Percentiles rank a stretch among this genome's conserved stretches.
phyloP scores from a whole-genome alignment of 2,797 vertebrate genomes.

The Channallabes apus region DNA sequence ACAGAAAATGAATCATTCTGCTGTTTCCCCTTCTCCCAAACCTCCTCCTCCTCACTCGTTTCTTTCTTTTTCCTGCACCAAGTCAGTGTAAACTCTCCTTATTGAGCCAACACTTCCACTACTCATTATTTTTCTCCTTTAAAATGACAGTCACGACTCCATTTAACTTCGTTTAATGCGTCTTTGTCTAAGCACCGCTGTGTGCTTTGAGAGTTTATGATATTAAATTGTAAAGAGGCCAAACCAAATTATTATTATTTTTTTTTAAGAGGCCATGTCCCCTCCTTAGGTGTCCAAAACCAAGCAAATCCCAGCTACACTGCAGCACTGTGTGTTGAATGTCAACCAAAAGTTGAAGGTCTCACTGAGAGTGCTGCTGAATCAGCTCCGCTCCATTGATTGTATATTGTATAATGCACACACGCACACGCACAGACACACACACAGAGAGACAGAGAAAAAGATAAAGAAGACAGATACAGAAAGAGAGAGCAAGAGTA shows the following conservation, averaged over 20 bases:
- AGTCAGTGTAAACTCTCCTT: slow-evolving; percentile 9
- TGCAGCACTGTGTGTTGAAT: slow-evolving; percentile 17
- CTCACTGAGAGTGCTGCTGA: slow-evolving; percentile 28
- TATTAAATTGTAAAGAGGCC: background rate
- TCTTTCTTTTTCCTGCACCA: slow-evolving; percentile 14
- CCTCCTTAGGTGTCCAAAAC: background rate
- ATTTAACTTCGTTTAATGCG: slow-evolving; percentile 14
- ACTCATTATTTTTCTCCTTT: background rate
- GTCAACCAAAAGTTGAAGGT: slow-evolving; percentile 31
- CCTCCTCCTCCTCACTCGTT: slow-evolving; percentile 14
- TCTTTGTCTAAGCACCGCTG: background rate
- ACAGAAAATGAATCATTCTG: slow-evolving; percentile 44
- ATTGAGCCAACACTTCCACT: slow-evolving; percentile 1
- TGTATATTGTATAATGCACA: slow-evolving; percentile 15
- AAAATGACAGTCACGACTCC: background rate
- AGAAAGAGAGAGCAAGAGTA: background rate
- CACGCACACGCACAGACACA: background rate
- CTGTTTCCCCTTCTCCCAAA: slow-evolving; percentile 40
- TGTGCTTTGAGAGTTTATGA: background rate
- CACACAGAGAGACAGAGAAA: background rate
- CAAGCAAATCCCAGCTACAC: slow-evolving; percentile 7
- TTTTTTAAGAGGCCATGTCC: background rate
- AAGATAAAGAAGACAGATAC: background rate
- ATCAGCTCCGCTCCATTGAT: slow-evolving; percentile 32
- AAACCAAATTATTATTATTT: background rate